Conservation (phyloP, 2,888 invertebrate genomes). For the Agrotis puta region DNA sequence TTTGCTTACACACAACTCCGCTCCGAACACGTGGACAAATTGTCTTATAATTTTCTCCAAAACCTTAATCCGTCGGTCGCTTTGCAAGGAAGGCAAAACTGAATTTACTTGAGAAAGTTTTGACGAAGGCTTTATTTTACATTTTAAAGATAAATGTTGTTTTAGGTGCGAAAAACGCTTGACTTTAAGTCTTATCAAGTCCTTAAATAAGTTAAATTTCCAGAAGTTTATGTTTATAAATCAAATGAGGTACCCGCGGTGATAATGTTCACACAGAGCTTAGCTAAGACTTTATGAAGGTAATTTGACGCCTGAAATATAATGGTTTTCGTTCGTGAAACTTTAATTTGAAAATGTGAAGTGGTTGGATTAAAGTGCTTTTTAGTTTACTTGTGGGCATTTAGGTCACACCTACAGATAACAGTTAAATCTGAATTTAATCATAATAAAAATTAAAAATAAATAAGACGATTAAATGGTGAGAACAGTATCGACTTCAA, state of each 20-base stretch:
- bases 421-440: neutral
- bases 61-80: slow-evolving; percentile 21
- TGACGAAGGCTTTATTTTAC: neutral
- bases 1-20: slow-evolving; percentile 13
- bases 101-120: slow-evolving; percentile 45
- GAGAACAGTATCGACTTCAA: neutral
- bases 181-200: slow-evolving; percentile 18
- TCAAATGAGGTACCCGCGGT: slow-evolving; percentile 22
- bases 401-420: slow-evolving; percentile 2
- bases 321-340: slow-evolving; percentile 38
- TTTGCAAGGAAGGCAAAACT: slow-evolving; percentile 31
- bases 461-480: neutral
- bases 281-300: slow-evolving; percentile 21
- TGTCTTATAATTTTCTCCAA: slow-evolving; percentile 40
- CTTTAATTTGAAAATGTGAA: slow-evolving; percentile 40
- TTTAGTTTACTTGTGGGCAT: slow-evolving; percentile 7
- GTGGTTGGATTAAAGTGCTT: slow-evolving; percentile 25
- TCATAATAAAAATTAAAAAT: neutral
- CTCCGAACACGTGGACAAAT: slow-evolving; percentile 22
- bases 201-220: slow-evolving; percentile 19
- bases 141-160: slow-evolving; percentile 33
- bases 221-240: slow-evolving; percentile 31
- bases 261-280: slow-evolving; percentile 27
- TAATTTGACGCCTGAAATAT: slow-evolving; percentile 47
- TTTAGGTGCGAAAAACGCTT: slow-evolving; percentile 39